Base-by-base conservation (phyloP, 1,140 invertebrate genomes). In the Wiebesia pumilae region DNA sequence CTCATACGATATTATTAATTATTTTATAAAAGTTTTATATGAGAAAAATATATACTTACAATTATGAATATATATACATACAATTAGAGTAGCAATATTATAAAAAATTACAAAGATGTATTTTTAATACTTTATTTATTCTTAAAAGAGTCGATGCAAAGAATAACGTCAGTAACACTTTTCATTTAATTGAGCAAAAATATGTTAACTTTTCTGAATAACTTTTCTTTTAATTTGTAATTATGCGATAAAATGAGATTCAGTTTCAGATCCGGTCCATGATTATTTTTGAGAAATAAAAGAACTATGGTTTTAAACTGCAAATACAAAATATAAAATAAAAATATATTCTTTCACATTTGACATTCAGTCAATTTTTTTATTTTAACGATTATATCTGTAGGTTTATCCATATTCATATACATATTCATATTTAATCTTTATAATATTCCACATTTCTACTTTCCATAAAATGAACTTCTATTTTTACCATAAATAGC, bases 401-500 rank as follows among this genome's bases (percentile, higher is more conserved):
- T 7, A 12, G 14, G 10, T n/a, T n/a, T n/a, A n/a, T n/a, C n/a
- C n/a, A n/a, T n/a, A n/a, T n/a, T n/a, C n/a, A n/a, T n/a, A n/a
- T 75, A 43, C 10, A 3, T 21, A 75, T 43, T 75, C 27, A 12
- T 14, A 75, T 75, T 75, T 43, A n/a, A 9, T 43, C 27, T 43
- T 43, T 27, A 43, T 27, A 38, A 43, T 9, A 21, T 16, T 27
- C 40, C 12, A 43, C 30, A n/a, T 43, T 43, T 43, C 35, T 40
- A 1, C 71, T 27, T 43, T 43, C 27, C 40, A 43, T 75, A 43
- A 40, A 75, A 43, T 43, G 33, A 43, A 43, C 4, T 27, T n/a
- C n/a, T 43, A 75, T 75, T 43, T 75, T 33, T n/a, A 10, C 10
- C 38, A 75, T 75, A 75, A 75, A 75, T 75, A 75, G 43, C 40